Evolutionary conservation across 1,140 invertebrate species (phyloP).

Genomic region (Pseudachorutes palmiensis): DNA sequence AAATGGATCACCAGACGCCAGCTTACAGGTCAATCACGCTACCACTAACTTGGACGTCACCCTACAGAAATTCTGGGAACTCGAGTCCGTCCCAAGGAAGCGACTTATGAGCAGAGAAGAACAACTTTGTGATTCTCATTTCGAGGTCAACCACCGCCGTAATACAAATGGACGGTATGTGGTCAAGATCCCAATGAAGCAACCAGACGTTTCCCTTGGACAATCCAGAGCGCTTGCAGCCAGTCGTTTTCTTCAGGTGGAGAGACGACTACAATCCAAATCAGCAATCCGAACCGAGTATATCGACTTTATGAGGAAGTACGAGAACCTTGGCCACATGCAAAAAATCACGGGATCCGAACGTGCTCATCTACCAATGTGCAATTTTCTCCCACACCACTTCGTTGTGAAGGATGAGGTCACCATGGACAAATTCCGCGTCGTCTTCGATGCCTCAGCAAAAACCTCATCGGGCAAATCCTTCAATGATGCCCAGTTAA

Average conservation of each 20-base stretch:
- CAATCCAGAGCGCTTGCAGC: slow-evolving; percentile 28
- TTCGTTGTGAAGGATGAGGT: slow-evolving; percentile 20
- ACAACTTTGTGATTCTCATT: slow-evolving; percentile 35
- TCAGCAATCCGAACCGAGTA: slow-evolving; percentile 34
- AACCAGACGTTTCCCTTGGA: slow-evolving; percentile 16
- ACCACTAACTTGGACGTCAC: not conserved
- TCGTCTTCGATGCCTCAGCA: slow-evolving; percentile 30
- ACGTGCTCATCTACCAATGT: slow-evolving; percentile 8
- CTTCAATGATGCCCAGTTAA: slow-evolving; percentile 41
- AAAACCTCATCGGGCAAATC: slow-evolving; percentile 26
- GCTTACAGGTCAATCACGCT: not conserved
- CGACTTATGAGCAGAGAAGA: slow-evolving; percentile 19
- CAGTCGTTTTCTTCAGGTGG: slow-evolving; percentile 31
- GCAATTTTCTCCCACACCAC: slow-evolving; percentile 34
- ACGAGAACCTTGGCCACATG: slow-evolving; percentile 39
- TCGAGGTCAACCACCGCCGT: slow-evolving; percentile 23
- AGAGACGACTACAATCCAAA: slow-evolving; percentile 29
- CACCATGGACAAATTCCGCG: slow-evolving; percentile 28
- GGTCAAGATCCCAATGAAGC: slow-evolving; percentile 36
- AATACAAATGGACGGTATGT: slow-evolving; percentile 29
- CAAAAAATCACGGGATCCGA: slow-evolving; percentile 12
- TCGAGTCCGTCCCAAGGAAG: slow-evolving; percentile 33
- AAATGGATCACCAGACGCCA: slow-evolving; percentile 20
- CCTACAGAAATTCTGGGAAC: slow-evolving; percentile 39
- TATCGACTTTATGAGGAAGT: slow-evolving; percentile 39